A percentile compares a stretch with the other conserved stretches of the same genome.
phyloP scores from a whole-genome alignment of 2,888 invertebrate genomes.

The Cosmia trapezina region DNA sequence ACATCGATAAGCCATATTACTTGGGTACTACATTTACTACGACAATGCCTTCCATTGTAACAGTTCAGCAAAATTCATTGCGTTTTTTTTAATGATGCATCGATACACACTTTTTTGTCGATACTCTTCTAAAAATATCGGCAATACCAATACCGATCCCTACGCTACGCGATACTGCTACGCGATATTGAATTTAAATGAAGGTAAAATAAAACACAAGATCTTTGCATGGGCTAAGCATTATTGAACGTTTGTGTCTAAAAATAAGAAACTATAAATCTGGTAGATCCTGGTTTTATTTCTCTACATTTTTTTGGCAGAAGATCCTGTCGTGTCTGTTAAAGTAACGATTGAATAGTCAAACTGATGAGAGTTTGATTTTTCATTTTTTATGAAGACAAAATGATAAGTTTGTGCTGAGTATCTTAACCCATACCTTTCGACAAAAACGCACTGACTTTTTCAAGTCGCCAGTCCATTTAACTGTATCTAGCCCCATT shows the following conservation, averaged over 20 bases:
- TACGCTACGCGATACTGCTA: too few relatives aligned
- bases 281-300: background rate
- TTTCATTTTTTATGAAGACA: background rate
- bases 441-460: background rate
- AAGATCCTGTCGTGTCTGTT: background rate
- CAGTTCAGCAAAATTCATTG: background rate
- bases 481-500: background rate
- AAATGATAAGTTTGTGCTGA: background rate
- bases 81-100: too few relatives aligned
- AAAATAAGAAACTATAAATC: background rate
- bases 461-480: background rate
- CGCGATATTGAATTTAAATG: too few relatives aligned
- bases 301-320: too few relatives aligned
- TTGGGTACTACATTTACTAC: background rate
- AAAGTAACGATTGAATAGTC: background rate
- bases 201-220: too few relatives aligned
- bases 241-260: background rate
- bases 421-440: background rate
- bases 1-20: too few relatives aligned
- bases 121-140: too few relatives aligned
- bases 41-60: background rate
- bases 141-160: too few relatives aligned
- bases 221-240: too few relatives aligned
- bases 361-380: background rate
- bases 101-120: too few relatives aligned